Base-by-base conservation (phyloP, 2,888 invertebrate genomes). In the Caenorhabditis afra region DNA sequence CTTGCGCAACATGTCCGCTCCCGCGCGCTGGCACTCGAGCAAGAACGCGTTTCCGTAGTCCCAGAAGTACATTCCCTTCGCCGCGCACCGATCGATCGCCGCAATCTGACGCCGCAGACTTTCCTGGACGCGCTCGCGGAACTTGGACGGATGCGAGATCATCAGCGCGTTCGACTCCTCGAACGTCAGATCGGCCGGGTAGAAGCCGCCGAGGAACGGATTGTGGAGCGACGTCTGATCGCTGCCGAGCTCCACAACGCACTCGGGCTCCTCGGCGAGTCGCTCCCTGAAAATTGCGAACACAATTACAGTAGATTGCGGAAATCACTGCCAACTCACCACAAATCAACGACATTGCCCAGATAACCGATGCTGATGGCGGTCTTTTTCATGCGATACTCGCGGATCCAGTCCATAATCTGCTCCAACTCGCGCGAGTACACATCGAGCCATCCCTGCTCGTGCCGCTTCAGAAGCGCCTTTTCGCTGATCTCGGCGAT, bases 31-130 rank as follows among this genome's bases (percentile, higher is more conserved):
- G 4, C 93, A 93, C 88, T 93, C 93, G 67, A 93, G 90, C 20
- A 93, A 90, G 87, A 93, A 93, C 2, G 93, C 93, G 87, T 93
- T 93, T 68, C 93, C 93, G 88, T 93, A 93, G 88, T 93, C 93
- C 92, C 93, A 93, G 90, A 93, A 93, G 84, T 91, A 91, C 90
- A 93, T 90, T 10, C 93, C 93, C 10, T 90, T 86, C 2, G 89
- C 88, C 0, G 92, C 83, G 58, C 93, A 87, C 47, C 87, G 90
- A 86, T 93, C 92, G 65, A 93, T 92, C n/a, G 93, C 93, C 1
- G 86, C 84, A 5, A 93, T 91, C 61, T 93, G 93, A 8, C 93
- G 91, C 47, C 92, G 86, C 20, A 93, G 89, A 87, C 93, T 92
- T 81, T 92, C 91, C 82, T 92, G 91, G 3, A 93, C 93, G 7